Conservation (phyloP, 1,140 invertebrate genomes). For the Eupeodes corollae region DNA sequence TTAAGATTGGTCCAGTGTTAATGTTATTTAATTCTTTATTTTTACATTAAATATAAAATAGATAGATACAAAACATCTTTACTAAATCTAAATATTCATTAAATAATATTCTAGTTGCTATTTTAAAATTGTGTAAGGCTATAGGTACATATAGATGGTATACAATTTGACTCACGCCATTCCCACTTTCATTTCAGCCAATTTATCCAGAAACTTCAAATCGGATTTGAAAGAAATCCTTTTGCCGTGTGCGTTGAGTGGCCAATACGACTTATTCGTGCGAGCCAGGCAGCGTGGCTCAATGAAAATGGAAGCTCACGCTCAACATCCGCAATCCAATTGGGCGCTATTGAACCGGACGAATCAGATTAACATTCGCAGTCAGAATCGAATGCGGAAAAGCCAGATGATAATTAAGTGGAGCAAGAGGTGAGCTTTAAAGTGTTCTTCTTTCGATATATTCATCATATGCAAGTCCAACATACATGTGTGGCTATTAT, state of each 20-base stretch:
- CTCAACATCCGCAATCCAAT: slow-evolving; percentile 22
- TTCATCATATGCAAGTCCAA: not conserved
- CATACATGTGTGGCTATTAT: not conserved
- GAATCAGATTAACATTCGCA: slow-evolving; percentile 23
- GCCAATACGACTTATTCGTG: slow-evolving; percentile 32
- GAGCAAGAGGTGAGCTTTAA: slow-evolving; percentile 25
- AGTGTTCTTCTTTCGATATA: not conserved
- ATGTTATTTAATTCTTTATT: no score
- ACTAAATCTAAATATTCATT: no score
- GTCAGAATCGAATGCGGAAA: slow-evolving; percentile 32
- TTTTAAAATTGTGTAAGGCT: no score
- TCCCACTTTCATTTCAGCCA: slow-evolving; percentile 12
- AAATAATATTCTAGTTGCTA: no score
- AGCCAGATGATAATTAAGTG: slow-evolving; percentile 35
- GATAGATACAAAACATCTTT: no score
- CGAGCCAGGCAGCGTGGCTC: slow-evolving; percentile 22
- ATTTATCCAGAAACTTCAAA: slow-evolving; percentile 10
- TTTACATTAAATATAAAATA: no score
- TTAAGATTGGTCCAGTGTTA: no score
- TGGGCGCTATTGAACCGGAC: slow-evolving; percentile 30
- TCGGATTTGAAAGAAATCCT: slow-evolving; percentile 9
- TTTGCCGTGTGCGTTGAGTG: slow-evolving; percentile 29
- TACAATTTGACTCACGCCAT: no score
- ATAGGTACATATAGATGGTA: no score
- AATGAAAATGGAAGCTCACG: slow-evolving; percentile 27